A percentile compares a stretch with the other conserved stretches of the same genome.
Conservation (phyloP, 2,888 invertebrate genomes). For the Resseliella maxima region DNA sequence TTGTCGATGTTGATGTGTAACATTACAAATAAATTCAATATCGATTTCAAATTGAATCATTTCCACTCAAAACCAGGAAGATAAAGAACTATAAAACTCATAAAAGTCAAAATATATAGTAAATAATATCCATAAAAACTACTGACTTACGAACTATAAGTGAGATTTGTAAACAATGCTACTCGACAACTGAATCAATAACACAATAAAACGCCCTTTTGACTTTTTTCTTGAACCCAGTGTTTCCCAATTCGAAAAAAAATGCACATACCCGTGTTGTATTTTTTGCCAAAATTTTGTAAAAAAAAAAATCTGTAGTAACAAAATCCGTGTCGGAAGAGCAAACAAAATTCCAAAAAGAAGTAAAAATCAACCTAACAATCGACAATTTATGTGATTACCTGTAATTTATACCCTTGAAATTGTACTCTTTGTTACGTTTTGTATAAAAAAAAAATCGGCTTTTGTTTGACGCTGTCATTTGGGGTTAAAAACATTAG, state of each 20-base stretch:
- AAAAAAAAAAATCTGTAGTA: conserved; percentile 20
- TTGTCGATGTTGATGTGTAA: neutral
- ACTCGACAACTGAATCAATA: conserved; percentile 51
- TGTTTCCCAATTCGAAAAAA: neutral
- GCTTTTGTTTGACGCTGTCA: neutral
- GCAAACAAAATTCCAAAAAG: neutral
- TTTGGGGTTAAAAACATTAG: conserved; percentile 56
- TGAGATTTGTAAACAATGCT: conserved; percentile 28
- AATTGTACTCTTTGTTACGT: neutral
- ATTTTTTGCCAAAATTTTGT: conserved; percentile 49
- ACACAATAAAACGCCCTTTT: conserved; percentile 49
- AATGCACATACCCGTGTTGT: neutral
- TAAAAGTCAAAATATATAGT: conserved; percentile 54
- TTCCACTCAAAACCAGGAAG: neutral
- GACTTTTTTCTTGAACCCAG: neutral
- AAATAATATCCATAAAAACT: conserved; percentile 47
- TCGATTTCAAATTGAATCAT: conserved; percentile 49
- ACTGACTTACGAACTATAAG: neutral
- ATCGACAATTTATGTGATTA: conserved; percentile 55
- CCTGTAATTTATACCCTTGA: conserved; percentile 56
- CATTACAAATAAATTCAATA: conserved; percentile 55
- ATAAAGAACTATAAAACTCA: conserved; percentile 31
- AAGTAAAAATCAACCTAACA: conserved; percentile 5
- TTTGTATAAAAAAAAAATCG: neutral
- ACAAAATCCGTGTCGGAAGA: conserved; percentile 8